Percentiles rank a stretch among this genome's conserved stretches.
phyloP scores from a whole-genome alignment of 2,113 vertebrate genomes.

The Montifringilla adamsi region DNA sequence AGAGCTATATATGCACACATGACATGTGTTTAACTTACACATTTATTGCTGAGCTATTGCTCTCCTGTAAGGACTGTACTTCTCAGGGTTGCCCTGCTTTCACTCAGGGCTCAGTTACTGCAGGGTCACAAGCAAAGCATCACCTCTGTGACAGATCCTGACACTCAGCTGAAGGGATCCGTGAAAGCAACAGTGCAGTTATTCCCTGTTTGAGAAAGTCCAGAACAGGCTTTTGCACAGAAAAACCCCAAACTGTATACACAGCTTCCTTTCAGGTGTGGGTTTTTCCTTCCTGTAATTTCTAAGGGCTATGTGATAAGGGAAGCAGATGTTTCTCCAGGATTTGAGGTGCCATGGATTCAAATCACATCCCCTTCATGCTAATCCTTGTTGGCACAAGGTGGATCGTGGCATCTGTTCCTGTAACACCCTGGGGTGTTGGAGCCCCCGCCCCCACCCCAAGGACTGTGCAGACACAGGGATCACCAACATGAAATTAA shows the following conservation, averaged over 20 bases:
- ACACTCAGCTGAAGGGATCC: background rate
- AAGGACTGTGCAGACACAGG: background rate
- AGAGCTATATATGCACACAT: background rate
- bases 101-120: background rate
- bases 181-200: background rate
- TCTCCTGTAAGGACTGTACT: background rate
- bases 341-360: constrained; percentile 36
- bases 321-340: constrained; percentile 51
- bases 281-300: background rate
- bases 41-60: background rate
- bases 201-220: background rate
- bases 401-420: constrained; percentile 49
- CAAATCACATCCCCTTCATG: constrained; percentile 52
- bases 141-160: background rate
- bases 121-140: background rate
- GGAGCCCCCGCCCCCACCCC: background rate
- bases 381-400: constrained; percentile 53
- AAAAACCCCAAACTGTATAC: background rate
- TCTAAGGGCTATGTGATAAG: background rate
- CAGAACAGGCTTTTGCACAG: background rate
- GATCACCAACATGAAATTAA: background rate
- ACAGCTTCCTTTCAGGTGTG: background rate
- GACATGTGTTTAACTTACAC: background rate
- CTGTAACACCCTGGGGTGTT: background rate
- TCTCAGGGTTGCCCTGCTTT: background rate